Conservation (phyloP, 2,113 vertebrate genomes). For the Pangasianodon hypophthalmus region DNA sequence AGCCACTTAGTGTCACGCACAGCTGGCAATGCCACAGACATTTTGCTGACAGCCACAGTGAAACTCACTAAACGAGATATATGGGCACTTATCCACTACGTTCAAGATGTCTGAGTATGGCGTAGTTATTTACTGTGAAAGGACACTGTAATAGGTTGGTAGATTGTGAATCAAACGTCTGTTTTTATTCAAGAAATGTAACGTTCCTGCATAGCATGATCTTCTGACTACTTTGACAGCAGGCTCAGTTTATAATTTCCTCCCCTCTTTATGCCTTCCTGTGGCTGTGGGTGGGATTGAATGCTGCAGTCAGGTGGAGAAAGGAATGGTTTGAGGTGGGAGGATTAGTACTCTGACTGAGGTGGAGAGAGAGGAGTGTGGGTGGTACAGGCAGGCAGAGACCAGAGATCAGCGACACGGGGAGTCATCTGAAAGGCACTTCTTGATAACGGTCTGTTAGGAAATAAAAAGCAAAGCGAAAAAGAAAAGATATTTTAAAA, state of each 20-base stretch:
- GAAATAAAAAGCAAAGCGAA: not conserved
- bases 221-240: constrained; percentile 16
- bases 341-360: constrained; percentile 45
- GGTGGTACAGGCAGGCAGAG: constrained; percentile 37
- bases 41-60: constrained; percentile 26
- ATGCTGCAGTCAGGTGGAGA: constrained; percentile 38
- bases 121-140: constrained; percentile 16
- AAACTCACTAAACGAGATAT: constrained; percentile 17
- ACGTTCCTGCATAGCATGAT: constrained; percentile 19
- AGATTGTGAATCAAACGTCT: constrained; percentile 22
- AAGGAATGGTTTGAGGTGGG: constrained; percentile 36
- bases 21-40: constrained; percentile 48
- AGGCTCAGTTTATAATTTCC: constrained; percentile 22
- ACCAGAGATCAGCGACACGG: constrained; percentile 39
- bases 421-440: constrained; percentile 44
- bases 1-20: constrained; percentile 99
- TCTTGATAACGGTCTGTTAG: constrained; percentile 40
- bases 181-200: constrained; percentile 18
- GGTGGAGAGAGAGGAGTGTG: constrained; percentile 40
- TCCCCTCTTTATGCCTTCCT: constrained; percentile 18
- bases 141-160: not conserved
- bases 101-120: constrained; percentile 17
- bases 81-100: constrained; percentile 22
- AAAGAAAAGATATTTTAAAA: not conserved
- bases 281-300: constrained; percentile 29